Base-by-base conservation (phyloP, 64 coral and sea anemone species). In the Montipora efflorescens region DNA sequence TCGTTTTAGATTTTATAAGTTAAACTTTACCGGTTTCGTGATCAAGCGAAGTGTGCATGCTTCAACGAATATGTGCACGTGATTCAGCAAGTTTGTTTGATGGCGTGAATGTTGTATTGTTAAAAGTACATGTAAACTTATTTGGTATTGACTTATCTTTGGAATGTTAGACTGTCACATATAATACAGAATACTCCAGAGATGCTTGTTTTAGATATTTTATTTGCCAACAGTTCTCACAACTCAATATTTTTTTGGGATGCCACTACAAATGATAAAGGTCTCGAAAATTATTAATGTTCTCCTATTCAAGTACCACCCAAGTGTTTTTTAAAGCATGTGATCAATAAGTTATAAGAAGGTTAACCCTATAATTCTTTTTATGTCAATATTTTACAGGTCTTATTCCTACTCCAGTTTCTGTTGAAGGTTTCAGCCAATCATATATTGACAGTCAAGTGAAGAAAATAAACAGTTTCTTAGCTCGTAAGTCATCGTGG, bases 1-100 rank as follows among this genome's bases (percentile, higher is more conserved):
- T 8, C 18, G 11, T 18, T 15, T 14, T 7, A 72, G 46, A 50
- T 86, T 71, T 51, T 0, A 22, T 18, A 47, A 18, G 5, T 72
- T 10, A n/a, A 82, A 67, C 7, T 36, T 15, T 19, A 28, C 18
- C 61, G 82, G 7, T 72, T 69, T 86, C 66, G 64, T 86, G 82
- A 86, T 71, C 10, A 15, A 8, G 15, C 6, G 45, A 22, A 71
- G 45, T 21, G 43, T 72, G 10, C 43, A 2, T 50, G 67, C 47
- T 4, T 20, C 2, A 3, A 70, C 18, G 3, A 50, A 86, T 86
- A 86, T 71, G 5, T 86, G 16, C 68, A 86, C 21, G 20, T 86
- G 16, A 86, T 21, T 48, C 44, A 72, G 82, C 82, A 72, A 72
- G 82, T 86, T 86, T 86, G 82, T 72, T 50, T 69, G 28, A 64